Evolutionary conservation across 2,888 invertebrate species (phyloP).

Genomic region (Petrolisthes manimaculis): DNA sequence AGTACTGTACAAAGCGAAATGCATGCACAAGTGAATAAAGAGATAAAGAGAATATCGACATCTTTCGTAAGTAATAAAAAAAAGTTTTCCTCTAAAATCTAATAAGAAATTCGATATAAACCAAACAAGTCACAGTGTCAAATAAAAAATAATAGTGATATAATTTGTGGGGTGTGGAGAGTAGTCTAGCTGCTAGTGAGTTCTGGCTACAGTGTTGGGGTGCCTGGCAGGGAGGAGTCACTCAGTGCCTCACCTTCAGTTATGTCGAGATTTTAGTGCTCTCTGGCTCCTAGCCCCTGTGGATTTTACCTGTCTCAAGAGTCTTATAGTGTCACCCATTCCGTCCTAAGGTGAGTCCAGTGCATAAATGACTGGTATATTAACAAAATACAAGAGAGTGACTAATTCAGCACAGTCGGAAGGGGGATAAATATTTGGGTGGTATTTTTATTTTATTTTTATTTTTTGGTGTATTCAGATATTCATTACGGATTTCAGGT

Average conservation of each 20-base stretch:
- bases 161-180: too few relatives aligned
- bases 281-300: neutral
- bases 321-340: neutral
- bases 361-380: neutral
- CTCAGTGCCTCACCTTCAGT: neutral
- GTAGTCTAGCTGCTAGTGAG: neutral
- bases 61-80: neutral
- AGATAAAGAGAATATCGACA: neutral
- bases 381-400: neutral
- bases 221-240: neutral
- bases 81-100: too few relatives aligned
- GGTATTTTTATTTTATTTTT: too few relatives aligned
- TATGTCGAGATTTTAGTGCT: conserved; percentile 12
- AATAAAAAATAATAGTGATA: too few relatives aligned
- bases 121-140: too few relatives aligned
- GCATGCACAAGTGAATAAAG: neutral
- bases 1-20: too few relatives aligned
- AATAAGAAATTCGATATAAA: too few relatives aligned
- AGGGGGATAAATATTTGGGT: too few relatives aligned
- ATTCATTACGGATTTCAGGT: too few relatives aligned
- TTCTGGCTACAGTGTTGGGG: neutral
- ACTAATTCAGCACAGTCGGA: too few relatives aligned
- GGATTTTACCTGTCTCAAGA: conserved; percentile 12
- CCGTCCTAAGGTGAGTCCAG: neutral
- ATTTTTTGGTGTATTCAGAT: too few relatives aligned